phyloP scores from a whole-genome alignment of 2,113 vertebrate genomes.

The Rhinopomastus cyanomelas region DNA sequence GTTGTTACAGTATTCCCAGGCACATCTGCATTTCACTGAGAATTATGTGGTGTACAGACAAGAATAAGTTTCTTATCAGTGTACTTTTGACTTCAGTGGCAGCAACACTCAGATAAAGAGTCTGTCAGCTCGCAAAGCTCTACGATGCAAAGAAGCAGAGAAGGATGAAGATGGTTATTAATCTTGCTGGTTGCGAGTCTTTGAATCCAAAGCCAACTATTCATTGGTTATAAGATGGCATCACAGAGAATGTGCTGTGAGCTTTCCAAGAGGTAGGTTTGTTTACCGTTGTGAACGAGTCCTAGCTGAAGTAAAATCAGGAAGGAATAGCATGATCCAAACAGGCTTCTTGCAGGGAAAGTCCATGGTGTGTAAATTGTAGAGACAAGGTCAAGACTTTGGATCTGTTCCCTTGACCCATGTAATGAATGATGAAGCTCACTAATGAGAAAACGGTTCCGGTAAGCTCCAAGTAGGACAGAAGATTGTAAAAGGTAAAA shows the following conservation, averaged over 20 bases:
- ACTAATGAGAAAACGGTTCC: slow-evolving; percentile 55
- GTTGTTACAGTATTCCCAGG: not conserved
- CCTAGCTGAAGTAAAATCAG: not conserved
- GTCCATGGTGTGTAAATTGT: not conserved
- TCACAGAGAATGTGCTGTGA: not conserved
- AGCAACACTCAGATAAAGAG: not conserved
- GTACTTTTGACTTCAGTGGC: not conserved
- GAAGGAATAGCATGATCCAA: not conserved
- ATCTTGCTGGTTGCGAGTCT: not conserved
- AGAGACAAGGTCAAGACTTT: not conserved
- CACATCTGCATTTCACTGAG: not conserved
- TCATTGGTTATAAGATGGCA: not conserved
- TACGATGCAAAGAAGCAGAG: not conserved
- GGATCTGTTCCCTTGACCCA: not conserved
- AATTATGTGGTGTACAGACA: not conserved
- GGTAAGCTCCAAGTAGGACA: slow-evolving; percentile 16
- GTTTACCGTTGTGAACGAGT: not conserved
- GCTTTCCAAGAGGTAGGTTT: not conserved
- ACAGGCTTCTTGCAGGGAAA: not conserved
- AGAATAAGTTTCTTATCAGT: not conserved
- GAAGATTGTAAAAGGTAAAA: slow-evolving; percentile 20
- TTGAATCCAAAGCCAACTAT: not conserved
- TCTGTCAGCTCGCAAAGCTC: not conserved
- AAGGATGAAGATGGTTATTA: not conserved
- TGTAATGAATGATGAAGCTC: slow-evolving; percentile 42